Conservation (phyloP, 2,888 invertebrate species). For the Cheilosia soror region DNA sequence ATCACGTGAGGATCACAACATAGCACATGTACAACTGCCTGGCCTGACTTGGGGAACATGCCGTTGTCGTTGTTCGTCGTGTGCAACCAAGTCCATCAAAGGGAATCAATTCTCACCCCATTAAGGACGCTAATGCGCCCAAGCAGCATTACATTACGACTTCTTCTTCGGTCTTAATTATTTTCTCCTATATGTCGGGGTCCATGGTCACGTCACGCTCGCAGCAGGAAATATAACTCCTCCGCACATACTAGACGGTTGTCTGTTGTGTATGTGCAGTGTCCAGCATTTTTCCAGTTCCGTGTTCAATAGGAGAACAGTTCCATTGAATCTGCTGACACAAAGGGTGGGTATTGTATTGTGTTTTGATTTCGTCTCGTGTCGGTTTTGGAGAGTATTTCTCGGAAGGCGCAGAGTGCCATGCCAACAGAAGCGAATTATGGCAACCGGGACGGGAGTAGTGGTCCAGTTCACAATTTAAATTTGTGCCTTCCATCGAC, state of each 20-base stretch:
- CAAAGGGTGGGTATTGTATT: conserved; percentile 66
- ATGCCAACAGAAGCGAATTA: conserved; percentile 13
- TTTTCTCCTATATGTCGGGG: conserved; percentile 7
- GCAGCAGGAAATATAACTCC: conserved; percentile 1
- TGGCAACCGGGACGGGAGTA: neutral
- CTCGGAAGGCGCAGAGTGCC: conserved; percentile 29
- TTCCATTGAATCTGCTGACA: conserved; percentile 61
- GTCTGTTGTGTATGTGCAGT: conserved; percentile 10
- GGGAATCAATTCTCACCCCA: conserved; percentile 74
- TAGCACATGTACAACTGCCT: neutral
- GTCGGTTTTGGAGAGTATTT: conserved; percentile 28
- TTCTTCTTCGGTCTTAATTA: conserved; percentile 59
- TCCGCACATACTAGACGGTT: conserved; percentile 1
- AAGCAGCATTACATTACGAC: conserved; percentile 48
- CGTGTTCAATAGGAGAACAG: conserved; percentile 51
- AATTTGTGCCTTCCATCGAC: conserved; percentile 44
- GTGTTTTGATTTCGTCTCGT: conserved; percentile 42
- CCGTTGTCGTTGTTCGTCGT: conserved; percentile 21
- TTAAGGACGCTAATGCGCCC: conserved; percentile 66
- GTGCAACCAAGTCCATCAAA: conserved; percentile 59
- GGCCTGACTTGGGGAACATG: conserved; percentile 28
- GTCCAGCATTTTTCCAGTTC: conserved; percentile 55
- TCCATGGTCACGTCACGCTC: conserved; percentile 24
- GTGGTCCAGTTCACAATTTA: conserved; percentile 59
- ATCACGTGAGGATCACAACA: conserved; percentile 35